Conservation (phyloP, 2,797 vertebrate genomes). For the Megaceryle alcyon region DNA sequence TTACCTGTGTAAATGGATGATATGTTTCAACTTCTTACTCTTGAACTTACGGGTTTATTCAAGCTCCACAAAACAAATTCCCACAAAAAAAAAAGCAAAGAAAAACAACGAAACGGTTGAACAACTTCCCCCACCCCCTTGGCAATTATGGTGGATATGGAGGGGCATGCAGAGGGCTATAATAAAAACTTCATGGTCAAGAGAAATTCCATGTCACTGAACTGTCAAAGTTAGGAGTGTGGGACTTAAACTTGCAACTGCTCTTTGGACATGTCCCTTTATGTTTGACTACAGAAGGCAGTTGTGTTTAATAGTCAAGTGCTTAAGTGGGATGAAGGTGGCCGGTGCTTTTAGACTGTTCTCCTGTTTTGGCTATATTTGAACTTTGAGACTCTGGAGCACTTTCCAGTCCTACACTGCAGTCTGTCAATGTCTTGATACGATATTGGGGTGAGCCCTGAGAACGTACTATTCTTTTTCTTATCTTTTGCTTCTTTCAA, state of each 20-base stretch:
- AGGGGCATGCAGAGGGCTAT: neutral
- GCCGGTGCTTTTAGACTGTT: neutral
- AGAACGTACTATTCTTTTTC: neutral
- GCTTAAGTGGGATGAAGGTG: neutral
- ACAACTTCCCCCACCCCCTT: accelerated
- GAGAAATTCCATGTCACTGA: neutral
- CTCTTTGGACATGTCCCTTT: neutral
- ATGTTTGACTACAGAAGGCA: neutral
- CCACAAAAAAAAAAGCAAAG: neutral
- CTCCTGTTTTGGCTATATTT: neutral
- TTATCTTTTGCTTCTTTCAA: neutral
- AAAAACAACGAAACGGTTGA: neutral
- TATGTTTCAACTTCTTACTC: neutral
- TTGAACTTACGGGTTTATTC: neutral
- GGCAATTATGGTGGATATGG: neutral
- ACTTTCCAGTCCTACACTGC: neutral
- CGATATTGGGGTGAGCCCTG: neutral
- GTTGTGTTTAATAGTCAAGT: neutral
- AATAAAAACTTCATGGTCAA: neutral
- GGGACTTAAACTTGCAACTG: neutral
- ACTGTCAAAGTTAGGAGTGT: neutral
- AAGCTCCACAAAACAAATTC: accelerated
- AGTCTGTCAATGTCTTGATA: neutral
- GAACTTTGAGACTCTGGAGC: neutral
- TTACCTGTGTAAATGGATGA: neutral